These are phyloP conservation scores for Penaeus vannamei DNA, from an alignment of 1,140 invertebrate species.

Conservation along the genomic window DNA sequence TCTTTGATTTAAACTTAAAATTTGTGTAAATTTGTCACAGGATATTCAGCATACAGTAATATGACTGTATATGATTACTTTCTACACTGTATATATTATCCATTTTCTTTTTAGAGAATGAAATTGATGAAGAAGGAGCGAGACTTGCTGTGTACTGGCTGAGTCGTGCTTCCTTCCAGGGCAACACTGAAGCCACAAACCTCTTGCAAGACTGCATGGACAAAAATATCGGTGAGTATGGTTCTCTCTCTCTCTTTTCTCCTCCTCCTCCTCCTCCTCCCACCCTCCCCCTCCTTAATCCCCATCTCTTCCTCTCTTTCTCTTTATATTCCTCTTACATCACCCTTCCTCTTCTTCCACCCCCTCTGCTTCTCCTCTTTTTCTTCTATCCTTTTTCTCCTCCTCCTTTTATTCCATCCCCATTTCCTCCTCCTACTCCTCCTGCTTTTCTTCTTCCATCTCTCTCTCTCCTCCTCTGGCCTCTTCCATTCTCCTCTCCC, in stretches of 20 bases:
- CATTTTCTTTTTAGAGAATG: neutral
- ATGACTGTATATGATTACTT: too few relatives aligned
- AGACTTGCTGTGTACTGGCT: slow-evolving; percentile 86
- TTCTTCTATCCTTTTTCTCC: neutral
- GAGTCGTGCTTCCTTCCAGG: slow-evolving; percentile 89
- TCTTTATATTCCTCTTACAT: neutral
- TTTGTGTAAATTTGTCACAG: too few relatives aligned
- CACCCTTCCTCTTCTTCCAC: neutral
- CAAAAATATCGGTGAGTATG: slow-evolving; percentile 77
- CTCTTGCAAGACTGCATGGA: slow-evolving; percentile 84
- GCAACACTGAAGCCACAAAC: slow-evolving; percentile 87
- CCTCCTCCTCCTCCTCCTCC: slow-evolving; percentile 13
- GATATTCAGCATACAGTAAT: too few relatives aligned
- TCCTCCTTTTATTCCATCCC: neutral
- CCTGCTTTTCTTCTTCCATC: neutral
- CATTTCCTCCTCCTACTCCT: neutral
- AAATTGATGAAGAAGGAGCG: slow-evolving; percentile 47
- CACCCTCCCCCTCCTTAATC: neutral
- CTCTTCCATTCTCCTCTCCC: too few relatives aligned
- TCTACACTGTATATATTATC: too few relatives aligned
- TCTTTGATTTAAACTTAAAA: too few relatives aligned
- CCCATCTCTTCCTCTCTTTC: neutral
- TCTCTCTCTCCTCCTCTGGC: neutral
- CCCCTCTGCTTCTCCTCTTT: neutral
- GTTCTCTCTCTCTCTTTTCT: slow-evolving; percentile 48